Evolutionary conservation across 2,888 invertebrate species (phyloP).

Genomic region (Maniola hyperantus): DNA sequence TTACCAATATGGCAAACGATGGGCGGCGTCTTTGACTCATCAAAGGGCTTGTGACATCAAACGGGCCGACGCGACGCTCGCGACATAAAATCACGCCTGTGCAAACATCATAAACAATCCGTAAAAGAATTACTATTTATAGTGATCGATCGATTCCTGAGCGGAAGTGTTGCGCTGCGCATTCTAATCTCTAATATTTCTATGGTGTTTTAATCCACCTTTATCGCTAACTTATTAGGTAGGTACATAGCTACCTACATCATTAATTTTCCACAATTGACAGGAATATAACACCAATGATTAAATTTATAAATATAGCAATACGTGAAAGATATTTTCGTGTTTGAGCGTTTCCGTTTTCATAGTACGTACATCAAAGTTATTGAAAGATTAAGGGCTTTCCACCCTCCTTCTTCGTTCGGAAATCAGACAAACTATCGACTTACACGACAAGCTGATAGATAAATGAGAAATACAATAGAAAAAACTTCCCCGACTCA

Average conservation of each 20-base stretch:
- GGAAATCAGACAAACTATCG: slow-evolving; percentile 48
- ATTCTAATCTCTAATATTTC: slow-evolving; percentile 14
- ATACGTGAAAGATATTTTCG: neutral
- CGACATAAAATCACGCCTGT: slow-evolving; percentile 58
- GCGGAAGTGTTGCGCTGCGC: slow-evolving; percentile 23
- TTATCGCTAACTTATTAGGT: neutral
- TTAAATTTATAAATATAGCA: neutral
- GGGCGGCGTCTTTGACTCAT: slow-evolving; percentile 71
- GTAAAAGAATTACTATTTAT: slow-evolving; percentile 45
- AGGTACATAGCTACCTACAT: too few relatives aligned
- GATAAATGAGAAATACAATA: slow-evolving; percentile 63
- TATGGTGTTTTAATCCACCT: slow-evolving; percentile 5
- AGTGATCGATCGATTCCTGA: slow-evolving; percentile 47
- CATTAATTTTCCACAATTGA: neutral
- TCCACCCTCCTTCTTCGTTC: slow-evolving; percentile 33
- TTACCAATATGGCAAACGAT: slow-evolving; percentile 73
- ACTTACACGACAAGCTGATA: slow-evolving; percentile 57
- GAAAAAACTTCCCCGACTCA: slow-evolving; percentile 62
- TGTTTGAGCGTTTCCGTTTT: neutral
- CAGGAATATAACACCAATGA: neutral
- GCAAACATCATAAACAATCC: slow-evolving; percentile 53
- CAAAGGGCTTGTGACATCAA: slow-evolving; percentile 59
- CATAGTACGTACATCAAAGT: slow-evolving; percentile 11
- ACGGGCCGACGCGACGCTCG: slow-evolving; percentile 53
- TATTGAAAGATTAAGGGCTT: slow-evolving; percentile 28